Evolutionary conservation across 1,140 invertebrate genomes (phyloP).

Genomic region (Apis mellifera): Amel_HAv3.1 CM009943.2:145001-145500

Average conservation of each 20-base stretch:
- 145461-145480: no score
- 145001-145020: constrained; percentile 45
- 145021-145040: constrained; percentile 35
- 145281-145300: constrained; percentile 18
- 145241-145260: constrained; percentile 13
- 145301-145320: not conserved
- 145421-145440: no score
- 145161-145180: constrained; percentile 21
- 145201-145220: constrained; percentile 4
- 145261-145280: not conserved
- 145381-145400: no score
- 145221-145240: not conserved
- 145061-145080: not conserved
- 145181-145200: constrained; percentile 6
- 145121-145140: no score
- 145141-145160: not conserved
- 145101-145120: constrained; percentile 21
- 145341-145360: no score
- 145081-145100: constrained; percentile 35
- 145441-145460: no score
- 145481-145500: no score
- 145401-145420: no score
- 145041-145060: not conserved
- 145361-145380: no score
- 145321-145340: not conserved